These are phyloP conservation scores for Pseudomugil gertrudae DNA, from an alignment of 2,797 vertebrate species.

Conservation along the genomic window DNA sequence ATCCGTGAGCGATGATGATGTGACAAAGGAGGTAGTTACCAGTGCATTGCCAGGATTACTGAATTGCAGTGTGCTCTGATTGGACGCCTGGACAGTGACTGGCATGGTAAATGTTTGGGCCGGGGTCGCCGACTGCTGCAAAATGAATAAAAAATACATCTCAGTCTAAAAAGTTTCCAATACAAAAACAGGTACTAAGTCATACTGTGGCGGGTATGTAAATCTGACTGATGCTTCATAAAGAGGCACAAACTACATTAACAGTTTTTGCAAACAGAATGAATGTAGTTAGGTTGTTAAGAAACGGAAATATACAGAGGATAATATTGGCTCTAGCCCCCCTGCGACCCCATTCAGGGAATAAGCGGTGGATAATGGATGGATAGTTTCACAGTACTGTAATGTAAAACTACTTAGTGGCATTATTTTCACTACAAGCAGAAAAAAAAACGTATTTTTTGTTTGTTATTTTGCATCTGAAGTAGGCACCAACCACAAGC, in stretches of 20 bases:
- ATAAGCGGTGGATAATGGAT: no score
- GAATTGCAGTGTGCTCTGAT: conserved; percentile 94
- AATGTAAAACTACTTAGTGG: background rate
- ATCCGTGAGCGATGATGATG: conserved; percentile 92
- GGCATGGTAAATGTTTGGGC: conserved; percentile 96
- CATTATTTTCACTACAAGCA: background rate
- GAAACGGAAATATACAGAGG: no score
- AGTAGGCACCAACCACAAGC: no score
- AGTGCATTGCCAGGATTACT: conserved; percentile 91
- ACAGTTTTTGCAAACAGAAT: no score
- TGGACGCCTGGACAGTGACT: conserved; percentile 94
- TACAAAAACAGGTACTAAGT: no score
- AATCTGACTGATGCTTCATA: background rate
- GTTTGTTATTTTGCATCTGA: no score
- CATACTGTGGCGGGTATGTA: no score
- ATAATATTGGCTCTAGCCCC: background rate
- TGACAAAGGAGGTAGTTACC: conserved; percentile 96
- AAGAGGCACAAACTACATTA: no score
- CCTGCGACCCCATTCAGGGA: no score
- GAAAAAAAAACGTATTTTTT: background rate
- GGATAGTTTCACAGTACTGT: background rate
- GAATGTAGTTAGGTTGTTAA: no score
- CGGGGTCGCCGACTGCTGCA: conserved; percentile 89
- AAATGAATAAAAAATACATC: conserved; percentile 18
- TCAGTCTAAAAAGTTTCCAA: no score